Percentiles rank a stretch among this genome's conserved stretches.
phyloP scores from a whole-genome alignment of 2,888 invertebrate genomes.

The Dendrolimus pini region DNA sequence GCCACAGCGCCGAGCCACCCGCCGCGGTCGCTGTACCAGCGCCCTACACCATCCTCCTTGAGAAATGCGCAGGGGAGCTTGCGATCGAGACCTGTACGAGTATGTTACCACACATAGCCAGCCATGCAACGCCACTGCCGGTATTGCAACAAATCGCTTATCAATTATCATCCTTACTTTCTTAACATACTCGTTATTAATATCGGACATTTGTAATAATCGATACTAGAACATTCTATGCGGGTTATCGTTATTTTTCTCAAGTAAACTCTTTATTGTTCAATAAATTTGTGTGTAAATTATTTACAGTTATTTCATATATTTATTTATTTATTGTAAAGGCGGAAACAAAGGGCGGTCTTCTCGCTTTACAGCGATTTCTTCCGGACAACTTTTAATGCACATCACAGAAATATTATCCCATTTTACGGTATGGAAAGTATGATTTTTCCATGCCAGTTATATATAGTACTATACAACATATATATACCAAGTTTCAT shows the following conservation, averaged over 20 bases:
- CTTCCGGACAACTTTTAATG: too few species aligned
- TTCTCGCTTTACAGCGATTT: too few species aligned
- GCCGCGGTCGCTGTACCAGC: slow-evolving; percentile 20
- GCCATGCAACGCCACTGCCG: slow-evolving; percentile 15
- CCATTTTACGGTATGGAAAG: too few species aligned
- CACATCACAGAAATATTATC: too few species aligned
- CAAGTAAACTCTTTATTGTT: too few species aligned
- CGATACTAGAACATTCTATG: not conserved
- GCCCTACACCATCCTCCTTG: slow-evolving; percentile 45
- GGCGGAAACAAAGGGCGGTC: too few species aligned
- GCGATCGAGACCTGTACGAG: slow-evolving; percentile 30
- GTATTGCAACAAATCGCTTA: slow-evolving; percentile 19
- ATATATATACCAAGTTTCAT: too few species aligned
- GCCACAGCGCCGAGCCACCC: not conserved
- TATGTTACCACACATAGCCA: slow-evolving; percentile 27
- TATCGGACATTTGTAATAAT: not conserved
- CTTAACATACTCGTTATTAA: not conserved
- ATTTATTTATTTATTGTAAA: too few species aligned
- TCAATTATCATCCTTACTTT: slow-evolving; percentile 2
- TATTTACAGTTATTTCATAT: too few species aligned
- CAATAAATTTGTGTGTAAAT: too few species aligned
- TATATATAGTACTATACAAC: too few species aligned
- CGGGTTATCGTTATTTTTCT: not conserved
- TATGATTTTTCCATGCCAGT: too few species aligned
- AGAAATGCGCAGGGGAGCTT: slow-evolving; percentile 38